Evolutionary conservation across 92 coral and sea anemone species (phyloP), one percentile per base, ranked within the genome.

Genomic region (Epizoanthus stellaris): DNA sequence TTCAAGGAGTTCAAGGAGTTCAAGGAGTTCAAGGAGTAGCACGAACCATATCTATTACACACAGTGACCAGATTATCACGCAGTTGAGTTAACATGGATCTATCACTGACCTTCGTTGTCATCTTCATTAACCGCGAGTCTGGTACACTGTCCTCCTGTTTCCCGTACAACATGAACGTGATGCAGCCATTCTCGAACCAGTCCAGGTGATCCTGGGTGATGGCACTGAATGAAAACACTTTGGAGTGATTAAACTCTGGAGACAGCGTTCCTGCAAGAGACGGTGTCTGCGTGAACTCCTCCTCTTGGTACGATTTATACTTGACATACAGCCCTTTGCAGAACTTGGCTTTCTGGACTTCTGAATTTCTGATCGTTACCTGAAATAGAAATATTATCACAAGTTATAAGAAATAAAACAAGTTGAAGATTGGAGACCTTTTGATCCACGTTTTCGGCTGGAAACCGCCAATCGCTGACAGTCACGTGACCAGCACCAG

Each of bases 121-220:
- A 97, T 97, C 80, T 95, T 95, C 36, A 88, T 69, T 10, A 95
- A 94, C 62, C 92, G 89, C 0, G 95, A 69, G 81, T 97, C 98
- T 23, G 98, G 94, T 2, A 89, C 80, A 8, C 90, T 89, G 82
- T 97, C 98, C 61, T 97, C 98, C 69, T 97, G 99, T 7, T 94
- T 88, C 10, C 97, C 99, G 64, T 85, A 91, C 91, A 97, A 62
- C 89, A 91, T 90, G 71, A 97, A 93, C 2, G 97, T 90, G 66
- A 97, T 97, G 61, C 99, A 97, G 13, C 99, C 99, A 14, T 82
- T 62, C 15, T 97, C 98, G 76, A 97, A 97, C 99, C 99, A 97
- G 0, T 97, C 99, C 69, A 97, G 81, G 67, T 92, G 96, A 0
- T 97, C 97, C 47, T 93, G 93, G 39, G 87, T 84, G 39, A 95